Base-by-base conservation (phyloP, 2,888 invertebrate genomes). In the Molorchus minor region DNA sequence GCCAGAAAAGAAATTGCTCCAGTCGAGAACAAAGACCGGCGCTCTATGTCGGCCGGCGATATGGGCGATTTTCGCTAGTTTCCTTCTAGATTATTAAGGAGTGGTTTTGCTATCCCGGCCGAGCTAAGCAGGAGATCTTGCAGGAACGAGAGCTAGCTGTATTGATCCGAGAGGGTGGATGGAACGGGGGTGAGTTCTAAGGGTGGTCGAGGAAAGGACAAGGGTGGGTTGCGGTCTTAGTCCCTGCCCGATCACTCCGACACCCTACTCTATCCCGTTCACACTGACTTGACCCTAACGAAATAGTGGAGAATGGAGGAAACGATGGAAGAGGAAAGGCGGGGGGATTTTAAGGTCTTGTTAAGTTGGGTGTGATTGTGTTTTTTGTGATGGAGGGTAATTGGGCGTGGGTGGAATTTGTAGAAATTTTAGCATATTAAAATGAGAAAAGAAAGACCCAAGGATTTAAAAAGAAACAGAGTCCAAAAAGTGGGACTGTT, bases 91-190 rank as follows among this genome's bases (percentile, higher is more conserved):
- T 72, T 76, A 76, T 74, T 77, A 80, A 80, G 81, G 81, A 80
- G 79, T 78, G 80, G 79, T 79, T 78, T 74, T 76, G 77, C 76
- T 71, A 74, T 72, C 79, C 80, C 79, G 79, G 80, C 77, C 79
- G 76, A 80, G 79, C 79, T 79, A 80, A 80, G 80, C 80, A 79
- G 78, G 79, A 80, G 80, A 79, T 80, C 80, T 81, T 81, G 81
- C 81, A 81, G 80, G 78, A 79, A 78, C 78, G n/a, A 75, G 70
- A 75, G 77, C 79, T 76, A 80, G 81, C 81, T 81, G 80, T 81
- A 81, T 81, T 79, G 81, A 81, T 81, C 80, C 79, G 68, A 59
- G 71, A 71, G 73, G 76, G 74, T 72, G 68, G 64, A 63, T 59
- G 69, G 61, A 56, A 41, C n/a, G 66, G 69, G 70, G 65, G 57